Evolutionary conservation across 2,797 vertebrate genomes (phyloP).

Genomic region (Sternotherus odoratus): DNA sequence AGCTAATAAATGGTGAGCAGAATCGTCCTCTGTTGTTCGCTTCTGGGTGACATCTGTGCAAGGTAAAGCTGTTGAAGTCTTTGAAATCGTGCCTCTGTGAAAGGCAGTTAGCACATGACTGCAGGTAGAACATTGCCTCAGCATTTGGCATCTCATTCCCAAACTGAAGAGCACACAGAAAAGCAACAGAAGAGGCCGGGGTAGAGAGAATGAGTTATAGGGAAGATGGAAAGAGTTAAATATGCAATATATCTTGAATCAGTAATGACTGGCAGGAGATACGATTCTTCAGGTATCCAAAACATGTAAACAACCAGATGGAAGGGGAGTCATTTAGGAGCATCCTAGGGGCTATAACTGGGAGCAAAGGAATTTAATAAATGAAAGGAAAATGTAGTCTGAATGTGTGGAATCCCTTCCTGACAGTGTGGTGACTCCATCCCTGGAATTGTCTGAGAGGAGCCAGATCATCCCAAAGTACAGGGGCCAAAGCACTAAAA

Average conservation of each 20-base stretch:
- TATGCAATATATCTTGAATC: not conserved
- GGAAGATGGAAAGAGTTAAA: too few relatives aligned
- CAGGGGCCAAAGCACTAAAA: not conserved
- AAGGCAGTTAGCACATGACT: not conserved
- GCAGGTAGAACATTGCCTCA: not conserved
- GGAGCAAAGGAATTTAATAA: not conserved
- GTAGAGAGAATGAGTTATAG: too few relatives aligned
- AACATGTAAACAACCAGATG: not conserved
- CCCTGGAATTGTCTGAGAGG: not conserved
- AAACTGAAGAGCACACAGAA: too few relatives aligned
- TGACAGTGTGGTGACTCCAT: not conserved
- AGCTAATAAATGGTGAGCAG: not conserved
- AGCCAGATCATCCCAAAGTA: not conserved
- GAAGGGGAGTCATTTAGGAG: not conserved
- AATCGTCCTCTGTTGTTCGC: not conserved
- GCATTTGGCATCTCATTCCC: too few relatives aligned
- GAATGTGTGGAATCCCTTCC: not conserved
- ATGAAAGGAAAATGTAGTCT: not conserved
- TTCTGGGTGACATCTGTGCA: not conserved
- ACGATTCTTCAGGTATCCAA: not conserved
- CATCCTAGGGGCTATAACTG: not conserved
- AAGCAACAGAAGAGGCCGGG: too few relatives aligned
- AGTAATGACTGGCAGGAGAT: not conserved
- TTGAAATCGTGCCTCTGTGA: not conserved
- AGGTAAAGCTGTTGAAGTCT: not conserved